These are phyloP conservation scores for Hyperopisus bebe DNA, from an alignment of 2,113 vertebrate genomes.

Conservation along the genomic window DNA sequence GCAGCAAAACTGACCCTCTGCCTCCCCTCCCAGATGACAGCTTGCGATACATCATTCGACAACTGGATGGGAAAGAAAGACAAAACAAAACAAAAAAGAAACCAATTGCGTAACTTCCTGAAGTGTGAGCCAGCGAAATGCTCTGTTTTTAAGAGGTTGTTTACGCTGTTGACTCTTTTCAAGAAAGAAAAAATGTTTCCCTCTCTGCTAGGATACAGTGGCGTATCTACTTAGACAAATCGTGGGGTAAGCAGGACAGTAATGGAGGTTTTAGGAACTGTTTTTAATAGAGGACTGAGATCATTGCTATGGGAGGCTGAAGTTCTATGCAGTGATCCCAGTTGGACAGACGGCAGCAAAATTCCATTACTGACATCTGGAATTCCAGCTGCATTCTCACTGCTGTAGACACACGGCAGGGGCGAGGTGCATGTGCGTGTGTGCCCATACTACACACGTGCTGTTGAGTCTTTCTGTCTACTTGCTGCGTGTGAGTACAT, in stretches of 20 bases:
- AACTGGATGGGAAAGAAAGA: slow-evolving; percentile 38
- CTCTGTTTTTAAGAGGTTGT: background rate
- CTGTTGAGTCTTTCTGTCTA: background rate
- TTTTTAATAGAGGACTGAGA: background rate
- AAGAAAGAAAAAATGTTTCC: background rate
- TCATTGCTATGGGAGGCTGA: background rate
- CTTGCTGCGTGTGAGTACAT: background rate
- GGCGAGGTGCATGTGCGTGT: background rate
- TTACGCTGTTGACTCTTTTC: background rate
- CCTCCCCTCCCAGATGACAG: background rate
- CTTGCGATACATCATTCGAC: background rate
- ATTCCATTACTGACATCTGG: slow-evolving; percentile 46
- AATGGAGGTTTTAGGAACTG: background rate
- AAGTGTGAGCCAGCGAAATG: background rate
- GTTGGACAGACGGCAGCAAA: slow-evolving; percentile 30
- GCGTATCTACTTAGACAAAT: background rate
- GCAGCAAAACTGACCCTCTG: background rate
- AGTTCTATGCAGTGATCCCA: slow-evolving; percentile 17
- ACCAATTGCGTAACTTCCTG: background rate
- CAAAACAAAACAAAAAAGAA: background rate
- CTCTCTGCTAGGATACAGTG: background rate
- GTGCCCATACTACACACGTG: background rate
- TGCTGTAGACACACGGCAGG: background rate
- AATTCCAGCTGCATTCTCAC: slow-evolving; percentile 27
- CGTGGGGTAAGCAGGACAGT: background rate